Base-by-base conservation (phyloP, 2,113 vertebrate species). In the Melanocharis versteri region DNA sequence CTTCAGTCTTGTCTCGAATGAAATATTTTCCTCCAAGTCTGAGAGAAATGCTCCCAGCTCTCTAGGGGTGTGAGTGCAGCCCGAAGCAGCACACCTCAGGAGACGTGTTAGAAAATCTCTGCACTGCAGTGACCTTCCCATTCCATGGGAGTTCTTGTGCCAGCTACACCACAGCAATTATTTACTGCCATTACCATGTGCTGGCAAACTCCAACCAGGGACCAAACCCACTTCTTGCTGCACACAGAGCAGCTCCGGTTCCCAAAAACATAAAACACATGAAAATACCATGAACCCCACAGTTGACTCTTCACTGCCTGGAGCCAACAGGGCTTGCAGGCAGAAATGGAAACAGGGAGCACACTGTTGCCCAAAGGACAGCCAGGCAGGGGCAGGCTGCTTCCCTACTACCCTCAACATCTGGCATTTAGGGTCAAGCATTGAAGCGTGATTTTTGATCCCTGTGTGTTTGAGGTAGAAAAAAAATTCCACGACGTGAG, bases 101-200 rank as follows among this genome's bases (percentile, higher is more conserved):
- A 79, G 37, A 37, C 0, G 0, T 6, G 50, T 47, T 18, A 80
- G 56, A 82, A 92, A 91, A 87, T 8, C 44, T 78, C 64, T 54
- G 80, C 83, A 22, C 20, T 57, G 42, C 69, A 82, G 40, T 28
- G 81, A 84, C 69, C 57, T 91, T 47, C 69, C 40, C 27, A 14
- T 68, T 75, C 61, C 0, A 0, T 22, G n/a, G 23, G 20, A 27
- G 6, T 51, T 81, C 64, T 42, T 2, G 1, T 26, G 78, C 31
- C 1, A 1, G 42, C 69, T 56, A 48, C 75, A 53, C 40, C 70
- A 44, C 44, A 40, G 70, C 90, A 76, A 86, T 88, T 76, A 53
- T 8, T 78, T 64, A 56, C 27, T 69, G 62, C n/a, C 82, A n/a
- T 18, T 33, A 42, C 31, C 60, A 48, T 1, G 0, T 2, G 1